Evolutionary conservation across 2,113 vertebrate genomes (phyloP).

Genomic region (Bubalus kerabau): DNA sequence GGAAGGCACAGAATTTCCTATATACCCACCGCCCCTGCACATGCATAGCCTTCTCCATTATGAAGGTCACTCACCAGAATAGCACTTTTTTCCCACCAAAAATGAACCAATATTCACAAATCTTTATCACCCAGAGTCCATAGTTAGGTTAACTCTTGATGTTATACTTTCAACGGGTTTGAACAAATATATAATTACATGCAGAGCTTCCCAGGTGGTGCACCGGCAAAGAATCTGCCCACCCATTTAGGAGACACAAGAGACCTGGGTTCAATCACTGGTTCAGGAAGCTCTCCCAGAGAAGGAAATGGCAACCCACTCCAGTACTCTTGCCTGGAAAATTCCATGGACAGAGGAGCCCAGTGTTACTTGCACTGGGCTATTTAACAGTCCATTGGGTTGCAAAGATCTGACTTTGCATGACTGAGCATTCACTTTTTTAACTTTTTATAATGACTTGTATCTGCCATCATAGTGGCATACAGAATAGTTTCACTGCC

Average conservation of each 20-base stretch:
- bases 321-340: neutral
- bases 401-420: neutral
- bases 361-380: neutral
- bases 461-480: neutral
- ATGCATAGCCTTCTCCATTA: neutral
- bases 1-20: neutral
- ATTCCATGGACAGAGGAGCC: neutral
- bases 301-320: neutral
- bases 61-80: neutral
- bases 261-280: fast-evolving
- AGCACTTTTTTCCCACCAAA: neutral
- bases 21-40: neutral
- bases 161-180: neutral
- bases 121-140: neutral
- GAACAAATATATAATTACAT: neutral
- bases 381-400: neutral
- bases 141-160: neutral
- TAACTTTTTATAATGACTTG: neutral
- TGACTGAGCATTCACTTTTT: neutral
- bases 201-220: neutral
- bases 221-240: neutral
- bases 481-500: neutral
- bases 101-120: neutral
- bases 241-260: neutral
- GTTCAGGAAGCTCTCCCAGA: neutral